Evolutionary conservation across 2,888 invertebrate genomes (phyloP).

Genomic region (Brenthis hecate): DNA sequence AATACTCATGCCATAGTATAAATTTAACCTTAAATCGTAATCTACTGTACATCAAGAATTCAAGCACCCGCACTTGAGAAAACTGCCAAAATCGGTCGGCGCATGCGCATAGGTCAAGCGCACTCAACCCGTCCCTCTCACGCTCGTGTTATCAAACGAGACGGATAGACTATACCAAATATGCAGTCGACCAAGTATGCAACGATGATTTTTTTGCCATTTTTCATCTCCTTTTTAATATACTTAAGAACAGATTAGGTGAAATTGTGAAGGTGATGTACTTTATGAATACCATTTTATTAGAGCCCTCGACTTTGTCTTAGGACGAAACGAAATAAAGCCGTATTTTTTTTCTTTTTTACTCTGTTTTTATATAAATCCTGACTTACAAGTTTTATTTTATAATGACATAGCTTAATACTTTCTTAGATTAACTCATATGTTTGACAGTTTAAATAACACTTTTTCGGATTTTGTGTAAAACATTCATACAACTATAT

Average conservation of each 20-base stretch:
- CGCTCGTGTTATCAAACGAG: slow-evolving; percentile 42
- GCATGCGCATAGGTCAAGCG: slow-evolving; percentile 69
- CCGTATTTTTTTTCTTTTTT: too few species aligned
- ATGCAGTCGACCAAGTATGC: slow-evolving; percentile 59
- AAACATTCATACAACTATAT: too few species aligned
- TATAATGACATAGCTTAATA: too few species aligned
- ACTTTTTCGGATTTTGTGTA: too few species aligned
- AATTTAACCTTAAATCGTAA: slow-evolving; percentile 5
- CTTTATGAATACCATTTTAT: slow-evolving; percentile 8
- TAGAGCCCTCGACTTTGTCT: not conserved
- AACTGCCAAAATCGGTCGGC: slow-evolving; percentile 65
- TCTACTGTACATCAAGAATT: slow-evolving; percentile 42
- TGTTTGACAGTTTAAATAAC: too few species aligned
- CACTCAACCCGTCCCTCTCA: slow-evolving; percentile 52
- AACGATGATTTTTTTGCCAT: slow-evolving; percentile 50
- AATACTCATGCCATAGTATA: not conserved
- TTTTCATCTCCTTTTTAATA: slow-evolving; percentile 40
- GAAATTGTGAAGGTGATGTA: slow-evolving; percentile 30
- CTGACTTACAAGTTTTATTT: too few species aligned
- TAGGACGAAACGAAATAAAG: not conserved
- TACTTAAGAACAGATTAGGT: slow-evolving; percentile 37
- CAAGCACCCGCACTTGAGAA: slow-evolving; percentile 44
- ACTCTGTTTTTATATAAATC: too few species aligned
- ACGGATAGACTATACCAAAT: slow-evolving; percentile 54
- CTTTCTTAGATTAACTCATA: too few species aligned